Evolutionary conservation across 2,113 vertebrate species (phyloP).

Genomic region (Tychaedon coryphoeus): DNA sequence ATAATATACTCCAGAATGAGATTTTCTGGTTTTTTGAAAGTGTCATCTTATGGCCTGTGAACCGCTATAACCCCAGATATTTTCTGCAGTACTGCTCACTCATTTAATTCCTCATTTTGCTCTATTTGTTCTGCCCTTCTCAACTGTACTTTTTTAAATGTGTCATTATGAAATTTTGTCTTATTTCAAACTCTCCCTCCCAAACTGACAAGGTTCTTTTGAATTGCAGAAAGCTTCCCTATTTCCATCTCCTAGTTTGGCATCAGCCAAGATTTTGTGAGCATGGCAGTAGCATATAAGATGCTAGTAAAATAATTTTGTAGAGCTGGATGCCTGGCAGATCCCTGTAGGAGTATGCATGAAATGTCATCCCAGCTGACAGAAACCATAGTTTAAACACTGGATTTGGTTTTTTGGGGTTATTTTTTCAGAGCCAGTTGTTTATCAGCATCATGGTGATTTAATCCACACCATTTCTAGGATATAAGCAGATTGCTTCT

Average conservation of each 20-base stretch:
- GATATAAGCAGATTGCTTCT: background rate
- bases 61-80: background rate
- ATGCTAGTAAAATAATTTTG: background rate
- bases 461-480: background rate
- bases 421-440: background rate
- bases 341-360: background rate
- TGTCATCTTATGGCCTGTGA: background rate
- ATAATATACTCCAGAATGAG: background rate
- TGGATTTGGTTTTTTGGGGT: rapidly evolving
- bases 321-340: background rate
- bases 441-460: background rate
- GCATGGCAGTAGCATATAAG: background rate
- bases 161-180: background rate
- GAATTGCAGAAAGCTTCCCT: background rate
- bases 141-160: background rate
- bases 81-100: background rate
- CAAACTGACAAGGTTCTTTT: background rate
- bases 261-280: background rate
- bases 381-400: background rate
- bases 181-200: background rate
- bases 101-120: background rate
- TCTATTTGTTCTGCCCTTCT: background rate
- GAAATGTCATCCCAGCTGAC: background rate
- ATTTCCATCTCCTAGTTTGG: background rate
- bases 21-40: background rate